Conservation (phyloP, 2,888 invertebrate genomes). For the Euplagia quadripunctaria region DNA sequence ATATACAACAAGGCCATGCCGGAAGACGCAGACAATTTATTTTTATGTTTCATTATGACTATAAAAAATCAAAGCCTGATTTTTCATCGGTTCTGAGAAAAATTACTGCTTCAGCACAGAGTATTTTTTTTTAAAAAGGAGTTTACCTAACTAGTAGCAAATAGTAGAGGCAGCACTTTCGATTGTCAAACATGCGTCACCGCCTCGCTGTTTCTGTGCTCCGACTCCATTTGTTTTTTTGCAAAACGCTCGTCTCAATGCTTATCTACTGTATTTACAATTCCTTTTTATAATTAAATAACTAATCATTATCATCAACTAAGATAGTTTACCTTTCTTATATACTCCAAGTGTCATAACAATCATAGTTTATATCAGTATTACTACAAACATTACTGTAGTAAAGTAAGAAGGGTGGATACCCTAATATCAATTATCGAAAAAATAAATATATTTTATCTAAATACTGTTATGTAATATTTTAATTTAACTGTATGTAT, state of each 20-base stretch:
- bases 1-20: neutral
- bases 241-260: neutral
- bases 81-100: neutral
- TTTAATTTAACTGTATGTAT: slow-evolving; percentile 16
- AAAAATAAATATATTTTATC: neutral
- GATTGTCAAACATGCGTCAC: neutral
- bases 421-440: neutral
- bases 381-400: neutral
- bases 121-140: neutral
- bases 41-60: neutral
- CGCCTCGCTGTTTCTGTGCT: neutral
- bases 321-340: neutral
- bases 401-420: neutral
- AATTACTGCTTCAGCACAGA: neutral
- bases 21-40: neutral
- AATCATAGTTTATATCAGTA: neutral
- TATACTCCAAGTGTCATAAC: neutral
- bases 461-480: neutral
- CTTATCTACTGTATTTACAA: neutral
- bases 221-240: neutral
- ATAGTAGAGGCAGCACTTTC: neutral
- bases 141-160: neutral
- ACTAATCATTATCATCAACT: neutral
- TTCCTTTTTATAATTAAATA: neutral
- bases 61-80: neutral